A percentile compares a stretch with the other conserved stretches of the same genome.
Conservation (phyloP, 2,797 vertebrate genomes). For the Bradypus variegatus region DNA sequence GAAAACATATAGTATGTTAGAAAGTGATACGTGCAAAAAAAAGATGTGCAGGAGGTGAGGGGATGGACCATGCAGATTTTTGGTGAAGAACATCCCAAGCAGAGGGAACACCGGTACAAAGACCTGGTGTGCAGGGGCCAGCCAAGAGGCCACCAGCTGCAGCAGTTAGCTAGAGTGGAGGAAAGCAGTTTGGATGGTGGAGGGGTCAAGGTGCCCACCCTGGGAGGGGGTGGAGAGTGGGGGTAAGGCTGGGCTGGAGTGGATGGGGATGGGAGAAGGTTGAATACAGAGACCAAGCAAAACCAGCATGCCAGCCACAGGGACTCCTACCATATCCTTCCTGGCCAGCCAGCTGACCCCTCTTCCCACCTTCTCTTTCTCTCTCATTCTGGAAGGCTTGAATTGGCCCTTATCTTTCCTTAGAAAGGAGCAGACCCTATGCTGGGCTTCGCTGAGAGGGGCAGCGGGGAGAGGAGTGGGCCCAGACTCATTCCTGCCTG, state of each 20-base stretch:
- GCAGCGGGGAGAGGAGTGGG: constrained; percentile 1
- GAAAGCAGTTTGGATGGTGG: no score
- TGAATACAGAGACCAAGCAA: background rate
- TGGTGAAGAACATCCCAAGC: background rate
- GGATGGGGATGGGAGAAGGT: background rate
- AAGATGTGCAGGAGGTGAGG: no score
- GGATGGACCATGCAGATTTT: background rate
- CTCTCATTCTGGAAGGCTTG: background rate
- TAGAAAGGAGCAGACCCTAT: background rate
- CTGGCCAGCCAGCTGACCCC: background rate
- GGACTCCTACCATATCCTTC: background rate
- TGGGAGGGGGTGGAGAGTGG: no score
- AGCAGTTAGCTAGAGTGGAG: background rate
- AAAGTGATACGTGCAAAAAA: background rate
- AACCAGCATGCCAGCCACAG: background rate
- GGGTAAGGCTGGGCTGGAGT: background rate
- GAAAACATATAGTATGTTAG: background rate
- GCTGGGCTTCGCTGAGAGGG: background rate
- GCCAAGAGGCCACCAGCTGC: background rate
- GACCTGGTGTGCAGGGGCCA: background rate
- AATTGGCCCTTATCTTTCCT: background rate
- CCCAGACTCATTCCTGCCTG: background rate
- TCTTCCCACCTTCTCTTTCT: no score
- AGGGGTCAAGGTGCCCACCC: background rate
- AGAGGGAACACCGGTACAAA: background rate